Percentiles rank a stretch among this genome's conserved stretches.
These are phyloP conservation scores for Strix uralensis DNA, from an alignment of 2,113 vertebrate species.

Conservation along the genomic window DNA sequence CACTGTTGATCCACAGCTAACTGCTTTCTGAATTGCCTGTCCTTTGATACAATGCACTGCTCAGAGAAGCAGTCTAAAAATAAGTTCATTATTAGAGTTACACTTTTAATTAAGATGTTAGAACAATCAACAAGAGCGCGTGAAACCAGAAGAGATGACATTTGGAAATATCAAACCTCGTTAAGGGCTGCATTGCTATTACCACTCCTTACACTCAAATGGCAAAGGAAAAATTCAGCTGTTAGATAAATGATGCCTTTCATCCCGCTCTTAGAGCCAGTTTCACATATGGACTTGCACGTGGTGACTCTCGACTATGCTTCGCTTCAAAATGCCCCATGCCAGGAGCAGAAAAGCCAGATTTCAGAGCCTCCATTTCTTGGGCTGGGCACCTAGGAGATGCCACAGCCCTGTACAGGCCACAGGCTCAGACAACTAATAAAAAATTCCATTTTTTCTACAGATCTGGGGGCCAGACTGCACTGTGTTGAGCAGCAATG, in stretches of 20 bases:
- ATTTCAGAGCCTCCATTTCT: neutral
- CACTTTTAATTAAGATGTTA: conserved; percentile 60
- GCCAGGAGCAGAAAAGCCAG: neutral
- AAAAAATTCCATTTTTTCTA: neutral
- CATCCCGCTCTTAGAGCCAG: neutral
- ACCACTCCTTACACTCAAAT: neutral
- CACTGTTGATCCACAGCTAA: conserved; percentile 59
- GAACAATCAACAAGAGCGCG: neutral
- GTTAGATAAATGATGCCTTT: neutral
- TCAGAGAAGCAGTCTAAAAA: conserved; percentile 34
- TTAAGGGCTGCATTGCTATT: neutral
- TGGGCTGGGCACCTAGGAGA: neutral
- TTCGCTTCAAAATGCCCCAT: neutral
- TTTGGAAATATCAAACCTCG: conserved; percentile 43
- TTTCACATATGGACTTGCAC: neutral
- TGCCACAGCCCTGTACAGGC: neutral
- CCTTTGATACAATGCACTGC: conserved; percentile 49
- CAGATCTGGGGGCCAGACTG: neutral
- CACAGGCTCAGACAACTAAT: neutral
- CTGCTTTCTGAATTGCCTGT: conserved; percentile 61
- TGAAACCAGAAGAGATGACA: conserved; percentile 22
- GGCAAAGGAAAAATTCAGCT: neutral
- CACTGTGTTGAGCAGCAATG: neutral
- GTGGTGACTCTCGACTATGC: neutral
- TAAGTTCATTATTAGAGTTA: conserved; percentile 64